Conservation (phyloP, 2,888 invertebrate species). For the Trissolcus japonicus region DNA sequence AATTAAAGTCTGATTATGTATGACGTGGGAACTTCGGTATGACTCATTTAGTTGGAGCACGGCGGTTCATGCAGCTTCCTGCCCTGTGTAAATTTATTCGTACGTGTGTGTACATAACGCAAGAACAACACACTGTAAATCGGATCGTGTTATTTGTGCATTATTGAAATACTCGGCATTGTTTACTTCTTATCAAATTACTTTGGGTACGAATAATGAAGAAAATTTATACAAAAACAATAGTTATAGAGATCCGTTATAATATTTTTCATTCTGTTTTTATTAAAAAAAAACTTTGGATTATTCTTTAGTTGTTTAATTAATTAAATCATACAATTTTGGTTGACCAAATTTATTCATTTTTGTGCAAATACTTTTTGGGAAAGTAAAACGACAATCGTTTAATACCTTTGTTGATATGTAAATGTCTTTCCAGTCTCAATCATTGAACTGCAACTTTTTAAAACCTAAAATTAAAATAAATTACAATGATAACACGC, state of each 20-base stretch:
- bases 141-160: slow-evolving; percentile 16
- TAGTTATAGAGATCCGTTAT: too few relatives aligned
- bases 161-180: slow-evolving; percentile 15
- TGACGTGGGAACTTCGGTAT: slow-evolving; percentile 59
- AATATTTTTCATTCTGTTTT: too few relatives aligned
- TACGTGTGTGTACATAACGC: slow-evolving; percentile 10
- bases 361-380: too few relatives aligned
- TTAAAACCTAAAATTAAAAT: slow-evolving; percentile 79
- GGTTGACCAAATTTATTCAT: too few relatives aligned
- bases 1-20: slow-evolving; percentile 59
- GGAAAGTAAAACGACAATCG: too few relatives aligned
- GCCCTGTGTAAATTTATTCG: slow-evolving; percentile 32
- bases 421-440: slow-evolving; percentile 95
- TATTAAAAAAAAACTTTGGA: too few relatives aligned
- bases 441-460: slow-evolving; percentile 92
- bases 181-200: background rate
- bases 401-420: slow-evolving; percentile 94
- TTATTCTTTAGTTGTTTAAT: too few relatives aligned
- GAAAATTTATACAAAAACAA: too few relatives aligned
- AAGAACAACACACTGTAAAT: slow-evolving; percentile 15
- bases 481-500: background rate
- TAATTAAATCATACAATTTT: too few relatives aligned
- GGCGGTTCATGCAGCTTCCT: slow-evolving; percentile 57
- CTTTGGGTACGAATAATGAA: background rate
- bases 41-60: slow-evolving; percentile 63